These are phyloP conservation scores for Microtus montanus DNA, from an alignment of 2,113 vertebrate genomes.

Conservation along the genomic window DNA sequence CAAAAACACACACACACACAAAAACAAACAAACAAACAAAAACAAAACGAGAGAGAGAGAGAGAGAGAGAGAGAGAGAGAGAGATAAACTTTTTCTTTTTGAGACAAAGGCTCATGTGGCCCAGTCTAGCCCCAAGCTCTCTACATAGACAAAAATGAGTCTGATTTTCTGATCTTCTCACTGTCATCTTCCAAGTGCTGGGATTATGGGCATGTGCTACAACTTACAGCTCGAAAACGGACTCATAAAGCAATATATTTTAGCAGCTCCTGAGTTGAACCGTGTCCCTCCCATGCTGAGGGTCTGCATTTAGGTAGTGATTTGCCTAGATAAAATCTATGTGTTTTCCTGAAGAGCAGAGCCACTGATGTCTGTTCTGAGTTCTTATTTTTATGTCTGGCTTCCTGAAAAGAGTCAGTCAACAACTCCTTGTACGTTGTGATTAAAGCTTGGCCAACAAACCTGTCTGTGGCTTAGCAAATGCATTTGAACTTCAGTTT, in stretches of 20 bases:
- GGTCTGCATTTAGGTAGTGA: not conserved
- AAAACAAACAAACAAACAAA: too few species aligned
- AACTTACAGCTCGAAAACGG: not conserved
- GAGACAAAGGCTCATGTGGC: not conserved
- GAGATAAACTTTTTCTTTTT: not conserved
- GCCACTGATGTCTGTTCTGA: not conserved
- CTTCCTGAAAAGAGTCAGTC: not conserved
- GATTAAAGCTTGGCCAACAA: not conserved
- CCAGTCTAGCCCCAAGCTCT: not conserved
- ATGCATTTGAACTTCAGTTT: not conserved
- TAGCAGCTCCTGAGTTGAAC: not conserved
- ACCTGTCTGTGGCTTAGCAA: not conserved
- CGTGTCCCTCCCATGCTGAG: not conserved
- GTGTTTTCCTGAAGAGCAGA: not conserved
- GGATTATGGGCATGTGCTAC: not conserved
- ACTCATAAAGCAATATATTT: not conserved
- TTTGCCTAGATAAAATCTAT: not conserved
- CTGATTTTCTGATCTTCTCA: not conserved
- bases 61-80: too few species aligned
- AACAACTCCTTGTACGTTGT: not conserved
- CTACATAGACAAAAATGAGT: not conserved
- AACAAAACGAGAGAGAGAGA: too few species aligned
- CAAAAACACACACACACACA: too few species aligned
- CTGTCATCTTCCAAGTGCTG: not conserved
- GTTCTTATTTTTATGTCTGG: not conserved